Base-by-base conservation (phyloP, 2,113 vertebrate genomes). In the Ornithorhynchus anatinus region DNA sequence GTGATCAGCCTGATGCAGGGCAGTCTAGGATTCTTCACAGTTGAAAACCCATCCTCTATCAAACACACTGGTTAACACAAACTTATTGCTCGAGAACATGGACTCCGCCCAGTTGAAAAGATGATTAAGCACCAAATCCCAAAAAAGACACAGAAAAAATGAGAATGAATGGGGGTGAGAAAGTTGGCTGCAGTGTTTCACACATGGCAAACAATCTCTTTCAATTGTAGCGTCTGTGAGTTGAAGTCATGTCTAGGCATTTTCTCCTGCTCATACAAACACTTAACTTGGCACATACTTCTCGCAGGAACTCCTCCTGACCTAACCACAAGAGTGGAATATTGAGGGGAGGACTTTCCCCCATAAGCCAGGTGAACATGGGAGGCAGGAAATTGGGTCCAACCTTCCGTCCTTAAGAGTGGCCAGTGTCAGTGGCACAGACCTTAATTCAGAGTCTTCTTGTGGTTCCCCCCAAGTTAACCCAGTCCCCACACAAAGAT, bases 211-310 rank as follows among this genome's bases (percentile, higher is more conserved):
- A n/a, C n/a, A n/a, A n/a, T n/a, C n/a, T n/a, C n/a, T n/a, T n/a
- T n/a, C n/a, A n/a, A n/a, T n/a, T n/a, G n/a, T n/a, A n/a, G n/a
- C n/a, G n/a, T n/a, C n/a, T n/a, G n/a, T n/a, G n/a, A n/a, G n/a
- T n/a, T n/a, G n/a, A n/a, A n/a, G n/a, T n/a, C n/a, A n/a, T n/a
- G n/a, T n/a, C n/a, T n/a, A n/a, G n/a, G n/a, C n/a, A n/a, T 86
- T 72, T 75, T 85, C 77, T 86, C 86, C 85, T 84, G 69, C 81
- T 78, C 84, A 85, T 82, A 80, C 84, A 86, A 85, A 77, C 67
- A 84, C 79, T 75, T 75, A n/a, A 84, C 81, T 84, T 84, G 80
- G 86, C 80, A 86, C 77, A 80, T 86, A 84, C 85, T 85, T 86
- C 80, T 82, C 81, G 63, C 40, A 64, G 75, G 85, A 10, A 0